These are phyloP conservation scores for Ommatoiulus sabulosus DNA, from an alignment of 2,888 invertebrate genomes.

Conservation along the genomic window DNA sequence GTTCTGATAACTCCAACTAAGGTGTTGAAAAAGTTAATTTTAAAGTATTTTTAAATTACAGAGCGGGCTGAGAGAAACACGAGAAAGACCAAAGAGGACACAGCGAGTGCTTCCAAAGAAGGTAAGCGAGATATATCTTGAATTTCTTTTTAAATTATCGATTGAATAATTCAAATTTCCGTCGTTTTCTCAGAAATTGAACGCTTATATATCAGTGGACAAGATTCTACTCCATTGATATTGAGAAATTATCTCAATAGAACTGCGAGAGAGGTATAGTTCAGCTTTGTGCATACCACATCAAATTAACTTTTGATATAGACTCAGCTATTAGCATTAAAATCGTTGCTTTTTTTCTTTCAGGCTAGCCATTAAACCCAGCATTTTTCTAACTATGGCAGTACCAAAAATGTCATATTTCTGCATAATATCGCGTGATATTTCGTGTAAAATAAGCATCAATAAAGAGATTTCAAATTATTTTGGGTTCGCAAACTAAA, in stretches of 20 bases:
- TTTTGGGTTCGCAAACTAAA: background rate
- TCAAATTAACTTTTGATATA: background rate
- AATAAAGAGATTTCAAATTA: background rate
- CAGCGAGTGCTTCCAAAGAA: background rate
- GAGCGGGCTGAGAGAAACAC: background rate
- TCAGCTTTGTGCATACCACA: background rate
- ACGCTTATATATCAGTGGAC: background rate
- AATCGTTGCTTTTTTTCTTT: background rate
- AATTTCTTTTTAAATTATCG: background rate
- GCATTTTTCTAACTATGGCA: background rate
- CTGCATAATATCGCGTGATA: background rate
- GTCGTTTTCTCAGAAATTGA: background rate
- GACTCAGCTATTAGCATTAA: background rate
- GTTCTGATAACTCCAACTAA: no score
- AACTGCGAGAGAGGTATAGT: background rate
- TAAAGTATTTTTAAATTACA: background rate
- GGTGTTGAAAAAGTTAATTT: background rate
- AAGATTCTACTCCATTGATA: background rate
- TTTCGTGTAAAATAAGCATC: background rate
- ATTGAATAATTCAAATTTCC: background rate
- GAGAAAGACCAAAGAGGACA: conserved; percentile 23
- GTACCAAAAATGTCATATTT: background rate
- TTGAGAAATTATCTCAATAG: background rate
- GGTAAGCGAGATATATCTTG: background rate
- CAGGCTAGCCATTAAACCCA: background rate